Percentiles rank a stretch among this genome's conserved stretches.
Evolutionary conservation across 1,140 invertebrate genomes (phyloP).

Genomic region (Mercenaria mercenaria): DNA sequence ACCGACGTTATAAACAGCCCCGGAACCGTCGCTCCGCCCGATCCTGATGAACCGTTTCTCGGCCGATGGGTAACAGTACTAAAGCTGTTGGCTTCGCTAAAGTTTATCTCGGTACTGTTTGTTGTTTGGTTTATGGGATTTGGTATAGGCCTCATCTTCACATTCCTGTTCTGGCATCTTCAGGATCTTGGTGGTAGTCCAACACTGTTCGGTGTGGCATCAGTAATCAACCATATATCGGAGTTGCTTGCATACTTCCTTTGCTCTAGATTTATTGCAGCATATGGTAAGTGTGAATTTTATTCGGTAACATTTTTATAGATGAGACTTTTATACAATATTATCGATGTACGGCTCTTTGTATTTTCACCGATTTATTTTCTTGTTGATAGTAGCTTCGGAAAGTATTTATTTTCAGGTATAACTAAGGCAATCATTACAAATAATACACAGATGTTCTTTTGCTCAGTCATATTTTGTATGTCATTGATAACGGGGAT

Average conservation of each 20-base stretch:
- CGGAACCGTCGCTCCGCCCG: constrained; percentile 53
- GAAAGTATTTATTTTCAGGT: no score
- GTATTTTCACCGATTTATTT: no score
- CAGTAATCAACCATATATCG: constrained; percentile 99
- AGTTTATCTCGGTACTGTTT: constrained; percentile 92
- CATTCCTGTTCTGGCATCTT: constrained; percentile 99
- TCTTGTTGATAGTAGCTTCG: no score
- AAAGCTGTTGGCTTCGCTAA: constrained; percentile 79
- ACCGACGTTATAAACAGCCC: constrained; percentile 79
- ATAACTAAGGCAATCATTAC: no score
- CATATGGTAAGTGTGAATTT: constrained; percentile 78
- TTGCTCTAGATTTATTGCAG: constrained; percentile 95
- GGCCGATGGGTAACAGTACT: constrained; percentile 83
- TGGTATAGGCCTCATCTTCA: constrained; percentile 99
- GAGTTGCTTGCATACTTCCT: constrained; percentile 99
- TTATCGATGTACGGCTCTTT: no score
- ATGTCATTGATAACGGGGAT: no score
- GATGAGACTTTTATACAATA: no score
- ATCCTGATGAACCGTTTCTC: constrained; percentile 79
- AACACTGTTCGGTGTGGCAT: constrained; percentile 98
- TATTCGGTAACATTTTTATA: no score
- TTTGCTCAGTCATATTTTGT: no score
- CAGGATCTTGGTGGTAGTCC: constrained; percentile 98
- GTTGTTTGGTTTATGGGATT: constrained; percentile 99
- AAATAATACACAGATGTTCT: no score